Conservation (phyloP, 2,113 vertebrate genomes). For the Brienomyrus longianalis region DNA sequence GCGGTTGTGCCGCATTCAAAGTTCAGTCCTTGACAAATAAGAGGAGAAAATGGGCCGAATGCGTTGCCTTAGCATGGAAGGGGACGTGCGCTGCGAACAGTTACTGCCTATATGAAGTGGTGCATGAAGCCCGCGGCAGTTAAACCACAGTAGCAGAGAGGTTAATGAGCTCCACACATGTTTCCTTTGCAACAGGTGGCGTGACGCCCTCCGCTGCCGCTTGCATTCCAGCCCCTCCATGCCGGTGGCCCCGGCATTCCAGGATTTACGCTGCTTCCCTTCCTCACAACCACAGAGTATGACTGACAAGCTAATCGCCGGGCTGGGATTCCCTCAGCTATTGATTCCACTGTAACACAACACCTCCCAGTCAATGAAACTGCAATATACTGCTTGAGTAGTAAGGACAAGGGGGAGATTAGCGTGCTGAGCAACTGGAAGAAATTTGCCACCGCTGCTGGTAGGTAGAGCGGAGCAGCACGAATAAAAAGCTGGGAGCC, state of each 20-base stretch:
- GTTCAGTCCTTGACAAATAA: not conserved
- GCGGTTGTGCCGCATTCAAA: not conserved
- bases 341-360: constrained; percentile 97
- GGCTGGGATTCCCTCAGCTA: constrained; percentile 84
- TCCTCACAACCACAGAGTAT: constrained; percentile 61
- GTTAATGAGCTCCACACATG: constrained; percentile 96
- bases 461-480: constrained; percentile 67
- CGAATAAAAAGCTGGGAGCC: constrained; percentile 55
- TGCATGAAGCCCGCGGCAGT: constrained; percentile 49
- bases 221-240: constrained; percentile 82
- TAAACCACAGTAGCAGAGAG: constrained; percentile 83
- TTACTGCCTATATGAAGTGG: too few relatives aligned
- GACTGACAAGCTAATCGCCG: constrained; percentile 98
- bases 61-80: not conserved
- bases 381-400: constrained; percentile 97
- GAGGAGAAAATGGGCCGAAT: not conserved
- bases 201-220: constrained; percentile 64
- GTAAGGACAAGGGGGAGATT: constrained; percentile 82
- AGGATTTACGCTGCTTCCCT: constrained; percentile 87
- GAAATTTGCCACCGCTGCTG: constrained; percentile 69
- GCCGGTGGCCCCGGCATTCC: constrained; percentile 86
- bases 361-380: constrained; percentile 93
- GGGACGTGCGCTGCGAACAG: not conserved
- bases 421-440: constrained; percentile 85
- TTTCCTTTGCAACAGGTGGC: constrained; percentile 90